A percentile compares a stretch with the other conserved stretches of the same genome.
phyloP scores from a whole-genome alignment of 2,797 vertebrate genomes.

The Gadopsis bispinosus region DNA sequence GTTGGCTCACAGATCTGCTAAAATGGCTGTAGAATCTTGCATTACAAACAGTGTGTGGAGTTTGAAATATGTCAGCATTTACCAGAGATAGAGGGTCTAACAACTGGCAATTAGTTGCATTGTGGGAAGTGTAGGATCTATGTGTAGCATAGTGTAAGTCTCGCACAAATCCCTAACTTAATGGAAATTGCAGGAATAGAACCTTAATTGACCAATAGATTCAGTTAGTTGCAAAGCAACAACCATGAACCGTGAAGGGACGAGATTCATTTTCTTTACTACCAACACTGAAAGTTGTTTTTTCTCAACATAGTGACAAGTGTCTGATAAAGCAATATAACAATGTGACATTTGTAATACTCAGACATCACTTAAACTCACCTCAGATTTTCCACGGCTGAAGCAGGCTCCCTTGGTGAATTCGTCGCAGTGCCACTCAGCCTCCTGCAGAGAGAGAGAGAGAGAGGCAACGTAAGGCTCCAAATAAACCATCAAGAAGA shows the following conservation, averaged over 20 bases:
- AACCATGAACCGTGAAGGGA: neutral
- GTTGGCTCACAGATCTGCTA: neutral
- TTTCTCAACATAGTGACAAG: slow-evolving; percentile 25
- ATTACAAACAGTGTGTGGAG: neutral
- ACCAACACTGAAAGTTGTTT: slow-evolving; percentile 10
- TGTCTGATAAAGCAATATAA: slow-evolving; percentile 42
- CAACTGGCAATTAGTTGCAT: neutral
- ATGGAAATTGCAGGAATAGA: neutral
- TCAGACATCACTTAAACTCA: slow-evolving; percentile 77
- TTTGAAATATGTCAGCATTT: slow-evolving; percentile 1
- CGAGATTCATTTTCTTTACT: neutral
- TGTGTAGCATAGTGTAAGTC: neutral
- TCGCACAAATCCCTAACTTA: neutral
- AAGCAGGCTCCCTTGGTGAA: slow-evolving; percentile 96
- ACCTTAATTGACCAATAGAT: neutral
- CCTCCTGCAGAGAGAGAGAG: slow-evolving; percentile 84
- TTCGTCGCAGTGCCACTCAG: slow-evolving; percentile 95
- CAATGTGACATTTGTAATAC: slow-evolving; percentile 39
- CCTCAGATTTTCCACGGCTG: slow-evolving; percentile 97
- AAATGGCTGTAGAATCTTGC: neutral
- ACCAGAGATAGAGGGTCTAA: neutral
- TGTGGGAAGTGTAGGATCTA: neutral
- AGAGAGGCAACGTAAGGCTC: slow-evolving; percentile 52
- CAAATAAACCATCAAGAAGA: slow-evolving; percentile 58
- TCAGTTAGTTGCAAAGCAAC: neutral